A percentile compares a stretch with the other conserved stretches of the same genome.
Conservation (phyloP, 2,797 vertebrate species). For the Sphaeramia orbicularis region DNA sequence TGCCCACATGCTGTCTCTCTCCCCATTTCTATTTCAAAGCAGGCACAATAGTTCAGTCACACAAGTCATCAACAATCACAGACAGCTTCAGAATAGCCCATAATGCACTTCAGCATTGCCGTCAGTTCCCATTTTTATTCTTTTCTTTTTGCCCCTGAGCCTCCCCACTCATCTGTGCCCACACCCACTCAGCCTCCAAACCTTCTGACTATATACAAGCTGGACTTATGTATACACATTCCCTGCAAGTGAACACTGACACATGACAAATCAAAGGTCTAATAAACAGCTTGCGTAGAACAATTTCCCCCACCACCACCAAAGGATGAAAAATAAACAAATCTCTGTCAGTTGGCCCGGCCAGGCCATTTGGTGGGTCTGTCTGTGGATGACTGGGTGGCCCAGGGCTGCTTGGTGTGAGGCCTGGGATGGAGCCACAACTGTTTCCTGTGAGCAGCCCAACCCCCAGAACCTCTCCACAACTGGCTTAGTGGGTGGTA, state of each 20-base stretch:
- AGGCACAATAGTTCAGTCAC: constrained; percentile 56
- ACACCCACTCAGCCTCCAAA: constrained; percentile 68
- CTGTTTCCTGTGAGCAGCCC: constrained; percentile 86
- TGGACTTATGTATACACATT: constrained; percentile 78
- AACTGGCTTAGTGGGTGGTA: constrained; percentile 88
- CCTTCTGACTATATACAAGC: constrained; percentile 77
- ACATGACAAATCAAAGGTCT: constrained; percentile 87
- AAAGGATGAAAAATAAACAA: constrained; percentile 89
- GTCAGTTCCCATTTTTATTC: constrained; percentile 57
- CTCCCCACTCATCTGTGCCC: constrained; percentile 36
- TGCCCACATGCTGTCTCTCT: constrained; percentile 54
- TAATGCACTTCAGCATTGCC: constrained; percentile 70
- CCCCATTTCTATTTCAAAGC: constrained; percentile 54
- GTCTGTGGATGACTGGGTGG: constrained; percentile 86
- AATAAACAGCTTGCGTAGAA: constrained; percentile 85
- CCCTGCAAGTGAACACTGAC: constrained; percentile 76
- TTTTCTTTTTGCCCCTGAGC: constrained; percentile 29
- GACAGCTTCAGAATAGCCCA: constrained; percentile 81
- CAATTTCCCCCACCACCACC: constrained; percentile 70
- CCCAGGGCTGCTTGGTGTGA: constrained; percentile 85
- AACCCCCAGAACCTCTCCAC: constrained; percentile 80
- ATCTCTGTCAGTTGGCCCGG: constrained; percentile 74
- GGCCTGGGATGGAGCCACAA: constrained; percentile 86
- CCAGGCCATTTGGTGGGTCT: constrained; percentile 82
- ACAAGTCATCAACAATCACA: constrained; percentile 71